Evolutionary conservation across 2,888 invertebrate genomes (phyloP).

Genomic region (Siphlonurus alternatus): DNA sequence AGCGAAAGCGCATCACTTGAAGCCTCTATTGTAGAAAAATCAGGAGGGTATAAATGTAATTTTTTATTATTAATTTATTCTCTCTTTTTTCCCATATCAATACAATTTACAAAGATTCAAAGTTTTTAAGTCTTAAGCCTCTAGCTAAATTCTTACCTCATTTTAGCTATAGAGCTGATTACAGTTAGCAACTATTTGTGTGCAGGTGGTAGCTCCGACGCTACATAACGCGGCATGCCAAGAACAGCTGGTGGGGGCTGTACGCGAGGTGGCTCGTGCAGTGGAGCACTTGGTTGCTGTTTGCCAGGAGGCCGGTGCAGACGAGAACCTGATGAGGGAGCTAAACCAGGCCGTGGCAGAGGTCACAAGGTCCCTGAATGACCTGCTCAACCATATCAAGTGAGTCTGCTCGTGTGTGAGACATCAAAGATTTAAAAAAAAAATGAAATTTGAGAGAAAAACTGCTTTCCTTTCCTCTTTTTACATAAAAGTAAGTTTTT

Average conservation of each 20-base stretch:
- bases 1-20: too few species aligned
- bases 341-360: conserved; percentile 71
- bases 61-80: not conserved
- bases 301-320: conserved; percentile 55
- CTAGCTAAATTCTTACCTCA: not conserved
- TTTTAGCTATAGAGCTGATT: not conserved
- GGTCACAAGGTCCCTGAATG: conserved; percentile 75
- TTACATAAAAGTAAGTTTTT: too few species aligned
- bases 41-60: not conserved
- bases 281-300: conserved; percentile 77
- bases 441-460: too few species aligned
- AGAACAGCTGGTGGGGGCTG: conserved; percentile 81
- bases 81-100: too few species aligned
- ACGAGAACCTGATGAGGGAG: conserved; percentile 45
- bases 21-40: too few species aligned
- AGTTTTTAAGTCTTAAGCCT: not conserved
- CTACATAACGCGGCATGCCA: conserved; percentile 67
- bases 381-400: conserved; percentile 80
- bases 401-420: conserved; percentile 20
- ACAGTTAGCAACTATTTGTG: conserved; percentile 1
- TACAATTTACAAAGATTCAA: not conserved
- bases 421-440: too few species aligned
- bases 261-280: conserved; percentile 79
- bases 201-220: conserved; percentile 65
- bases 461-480: too few species aligned